Conservation (phyloP, 1,140 invertebrate genomes). For the Manduca sexta region DNA sequence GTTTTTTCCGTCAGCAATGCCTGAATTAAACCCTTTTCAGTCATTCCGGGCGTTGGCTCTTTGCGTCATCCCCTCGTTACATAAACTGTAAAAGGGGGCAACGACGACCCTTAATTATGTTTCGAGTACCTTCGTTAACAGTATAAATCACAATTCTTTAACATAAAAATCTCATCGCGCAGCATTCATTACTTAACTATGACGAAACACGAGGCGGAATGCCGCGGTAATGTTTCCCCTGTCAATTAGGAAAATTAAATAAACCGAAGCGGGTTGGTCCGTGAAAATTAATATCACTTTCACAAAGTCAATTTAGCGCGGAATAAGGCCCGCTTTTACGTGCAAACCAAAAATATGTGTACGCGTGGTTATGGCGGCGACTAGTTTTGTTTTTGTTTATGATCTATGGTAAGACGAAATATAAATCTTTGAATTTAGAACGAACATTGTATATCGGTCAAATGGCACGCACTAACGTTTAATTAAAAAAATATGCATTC, state of each 20-base stretch:
- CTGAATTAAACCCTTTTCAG: constrained; percentile 7
- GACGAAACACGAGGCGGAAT: constrained; percentile 9
- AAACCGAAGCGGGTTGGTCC: constrained; percentile 30
- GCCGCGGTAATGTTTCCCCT: constrained; percentile 28
- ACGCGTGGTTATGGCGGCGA: constrained; percentile 2
- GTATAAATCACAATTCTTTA: constrained; percentile 26
- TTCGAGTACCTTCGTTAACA: constrained; percentile 33
- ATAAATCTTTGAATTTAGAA: constrained; percentile 4
- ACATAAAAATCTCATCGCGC: constrained; percentile 36
- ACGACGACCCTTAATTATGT: constrained; percentile 33
- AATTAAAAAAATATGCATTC: constrained; percentile 2
- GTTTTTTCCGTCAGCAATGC: background rate
- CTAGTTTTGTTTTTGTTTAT: constrained; percentile 6
- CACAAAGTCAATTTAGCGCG: constrained; percentile 25
- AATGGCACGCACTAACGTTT: background rate
- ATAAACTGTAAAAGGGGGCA: constrained; percentile 14
- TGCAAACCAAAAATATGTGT: constrained; percentile 11
- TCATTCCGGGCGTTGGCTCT: constrained; percentile 1
- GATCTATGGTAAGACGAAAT: background rate
- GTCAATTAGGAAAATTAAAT: constrained; percentile 57
- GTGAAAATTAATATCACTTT: constrained; percentile 43
- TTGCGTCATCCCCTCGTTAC: constrained; percentile 12
- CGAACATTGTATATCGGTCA: background rate
- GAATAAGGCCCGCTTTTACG: constrained; percentile 12
- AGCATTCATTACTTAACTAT: constrained; percentile 32